phyloP scores from a whole-genome alignment of 2,888 invertebrate species.

The Brachycybe producta region DNA sequence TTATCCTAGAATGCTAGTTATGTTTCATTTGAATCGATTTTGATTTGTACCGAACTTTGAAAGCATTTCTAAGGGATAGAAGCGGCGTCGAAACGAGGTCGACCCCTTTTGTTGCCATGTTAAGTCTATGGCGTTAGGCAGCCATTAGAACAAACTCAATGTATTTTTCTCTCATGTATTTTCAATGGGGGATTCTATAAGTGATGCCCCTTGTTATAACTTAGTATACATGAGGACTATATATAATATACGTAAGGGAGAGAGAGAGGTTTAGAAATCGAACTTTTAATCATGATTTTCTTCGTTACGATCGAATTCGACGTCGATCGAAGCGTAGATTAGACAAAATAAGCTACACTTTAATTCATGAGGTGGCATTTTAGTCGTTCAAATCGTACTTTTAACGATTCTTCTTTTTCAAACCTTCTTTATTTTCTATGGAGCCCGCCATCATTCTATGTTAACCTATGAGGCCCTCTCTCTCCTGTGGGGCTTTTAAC shows the following conservation, averaged over 20 bases:
- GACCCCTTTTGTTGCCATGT: not conserved
- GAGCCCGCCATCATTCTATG: no score
- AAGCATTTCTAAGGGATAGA: no score
- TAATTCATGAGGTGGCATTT: constrained; percentile 15
- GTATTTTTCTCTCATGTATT: no score
- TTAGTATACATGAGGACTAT: no score
- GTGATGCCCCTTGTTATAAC: no score
- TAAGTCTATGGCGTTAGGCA: not conserved
- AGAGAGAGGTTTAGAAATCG: not conserved
- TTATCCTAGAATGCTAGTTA: not conserved
- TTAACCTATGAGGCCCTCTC: not conserved
- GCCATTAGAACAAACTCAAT: no score
- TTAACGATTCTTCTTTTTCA: constrained; percentile 15
- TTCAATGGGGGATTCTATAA: not conserved
- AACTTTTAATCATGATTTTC: not conserved
- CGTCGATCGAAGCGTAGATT: not conserved
- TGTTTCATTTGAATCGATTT: not conserved
- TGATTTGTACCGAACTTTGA: no score
- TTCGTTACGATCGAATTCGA: not conserved
- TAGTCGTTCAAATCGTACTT: no score
- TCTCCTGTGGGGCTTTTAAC: no score
- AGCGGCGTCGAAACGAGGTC: not conserved
- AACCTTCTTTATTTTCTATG: no score
- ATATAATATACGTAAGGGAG: no score
- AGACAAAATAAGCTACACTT: constrained; percentile 7